These are phyloP conservation scores for Engystomops pustulosus DNA, from an alignment of 2,113 vertebrate species.

Conservation along the genomic window DNA sequence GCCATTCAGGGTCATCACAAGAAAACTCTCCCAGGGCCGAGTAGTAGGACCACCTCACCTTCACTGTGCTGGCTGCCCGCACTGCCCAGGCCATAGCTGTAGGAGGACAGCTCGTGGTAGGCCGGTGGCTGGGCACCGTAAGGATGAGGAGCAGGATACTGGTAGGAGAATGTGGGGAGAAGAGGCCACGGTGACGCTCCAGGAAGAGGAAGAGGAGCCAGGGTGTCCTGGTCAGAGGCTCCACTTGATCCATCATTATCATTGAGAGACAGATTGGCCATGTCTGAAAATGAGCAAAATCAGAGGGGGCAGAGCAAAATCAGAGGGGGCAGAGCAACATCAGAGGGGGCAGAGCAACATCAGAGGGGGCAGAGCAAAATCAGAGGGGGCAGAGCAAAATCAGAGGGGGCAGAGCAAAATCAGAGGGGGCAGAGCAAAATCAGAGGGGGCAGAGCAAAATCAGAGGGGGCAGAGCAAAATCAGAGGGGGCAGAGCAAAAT, in stretches of 20 bases:
- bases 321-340: too few relatives aligned
- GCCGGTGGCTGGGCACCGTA: conserved; percentile 88
- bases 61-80: conserved; percentile 92
- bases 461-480: too few relatives aligned
- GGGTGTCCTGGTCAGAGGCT: conserved; percentile 90
- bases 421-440: too few relatives aligned
- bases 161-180: conserved; percentile 87
- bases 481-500: too few relatives aligned
- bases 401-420: too few relatives aligned
- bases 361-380: too few relatives aligned
- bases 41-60: conserved; percentile 69
- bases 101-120: conserved; percentile 89
- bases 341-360: too few relatives aligned
- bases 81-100: conserved; percentile 83
- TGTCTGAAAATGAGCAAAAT: conserved; percentile 72
- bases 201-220: conserved; percentile 84
- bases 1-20: too few relatives aligned
- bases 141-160: conserved; percentile 82
- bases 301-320: not conserved
- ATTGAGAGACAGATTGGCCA: conserved; percentile 87
- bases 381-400: too few relatives aligned
- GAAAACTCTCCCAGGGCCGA: not conserved
- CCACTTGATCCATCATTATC: conserved; percentile 90
- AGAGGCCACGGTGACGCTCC: conserved; percentile 87
- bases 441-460: too few relatives aligned